Percentiles rank a stretch among this genome's conserved stretches.
phyloP scores from a whole-genome alignment of 2,888 invertebrate species.

The Argyresthia goedartella region DNA sequence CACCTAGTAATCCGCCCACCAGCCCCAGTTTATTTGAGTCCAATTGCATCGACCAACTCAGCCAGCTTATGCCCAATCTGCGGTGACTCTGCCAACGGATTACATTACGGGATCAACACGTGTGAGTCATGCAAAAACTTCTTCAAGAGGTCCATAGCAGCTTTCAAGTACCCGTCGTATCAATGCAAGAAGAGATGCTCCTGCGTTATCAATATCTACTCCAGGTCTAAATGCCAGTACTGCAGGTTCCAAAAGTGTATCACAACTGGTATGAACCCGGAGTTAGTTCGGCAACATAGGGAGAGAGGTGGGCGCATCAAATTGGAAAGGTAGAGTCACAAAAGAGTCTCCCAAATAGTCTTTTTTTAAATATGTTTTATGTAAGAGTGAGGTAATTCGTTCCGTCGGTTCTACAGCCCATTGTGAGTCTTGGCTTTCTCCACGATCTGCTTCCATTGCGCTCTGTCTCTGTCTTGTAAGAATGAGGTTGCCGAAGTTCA shows the following conservation, averaged over 20 bases:
- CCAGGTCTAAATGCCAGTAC: slow-evolving; percentile 18
- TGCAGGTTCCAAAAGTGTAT: slow-evolving; percentile 32
- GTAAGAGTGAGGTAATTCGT: too few species aligned
- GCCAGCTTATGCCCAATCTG: slow-evolving; percentile 26
- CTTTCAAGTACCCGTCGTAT: slow-evolving; percentile 12
- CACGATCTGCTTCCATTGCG: too few species aligned
- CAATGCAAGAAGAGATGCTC: slow-evolving; percentile 9
- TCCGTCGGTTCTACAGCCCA: too few species aligned
- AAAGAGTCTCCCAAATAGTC: too few species aligned
- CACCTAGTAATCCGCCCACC: too few species aligned
- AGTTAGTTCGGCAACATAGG: slow-evolving; percentile 14
- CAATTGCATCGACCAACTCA: not conserved
- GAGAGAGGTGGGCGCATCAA: slow-evolving; percentile 10
- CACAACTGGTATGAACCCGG: slow-evolving; percentile 25
- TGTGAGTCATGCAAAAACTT: slow-evolving; percentile 40
- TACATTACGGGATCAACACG: slow-evolving; percentile 30
- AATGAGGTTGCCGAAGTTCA: too few species aligned
- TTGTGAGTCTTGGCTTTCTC: too few species aligned
- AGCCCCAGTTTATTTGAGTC: too few species aligned
- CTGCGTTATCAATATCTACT: slow-evolving; percentile 14
- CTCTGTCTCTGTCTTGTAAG: too few species aligned
- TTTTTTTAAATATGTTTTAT: too few species aligned
- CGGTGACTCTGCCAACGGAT: slow-evolving; percentile 23
- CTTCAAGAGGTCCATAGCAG: slow-evolving; percentile 27
- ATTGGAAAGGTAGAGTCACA: not conserved